Conservation (phyloP, 2,888 invertebrate genomes). For the Portevinia maculata region DNA sequence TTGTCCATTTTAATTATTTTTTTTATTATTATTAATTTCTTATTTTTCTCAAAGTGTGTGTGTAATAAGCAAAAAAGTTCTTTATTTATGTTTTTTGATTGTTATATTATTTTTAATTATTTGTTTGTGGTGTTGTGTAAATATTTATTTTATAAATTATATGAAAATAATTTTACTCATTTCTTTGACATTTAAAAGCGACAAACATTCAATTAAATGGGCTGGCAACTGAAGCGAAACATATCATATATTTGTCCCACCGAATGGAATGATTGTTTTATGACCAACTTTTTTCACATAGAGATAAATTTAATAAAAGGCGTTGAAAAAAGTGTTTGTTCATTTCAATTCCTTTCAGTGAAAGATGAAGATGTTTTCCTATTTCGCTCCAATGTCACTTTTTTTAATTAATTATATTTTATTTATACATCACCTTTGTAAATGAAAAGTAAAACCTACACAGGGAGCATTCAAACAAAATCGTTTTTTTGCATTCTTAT, state of each 20-base stretch:
- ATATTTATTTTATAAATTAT: constrained; percentile 72
- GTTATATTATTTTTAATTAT: constrained; percentile 22
- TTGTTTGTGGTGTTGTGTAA: constrained; percentile 68
- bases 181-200: constrained; percentile 64
- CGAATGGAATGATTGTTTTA: constrained; percentile 34
- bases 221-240: constrained; percentile 12
- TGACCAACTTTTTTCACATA: constrained; percentile 7
- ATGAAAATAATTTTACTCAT: constrained; percentile 63
- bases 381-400: constrained; percentile 39
- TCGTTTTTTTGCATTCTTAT: constrained; percentile 21
- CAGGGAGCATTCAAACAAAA: constrained; percentile 55
- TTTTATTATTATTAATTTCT: constrained; percentile 58
- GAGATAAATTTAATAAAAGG: constrained; percentile 10
- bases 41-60: constrained; percentile 61
- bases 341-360: constrained; percentile 57
- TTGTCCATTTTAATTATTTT: no score
- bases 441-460: constrained; percentile 56
- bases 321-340: background rate
- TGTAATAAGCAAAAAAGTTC: constrained; percentile 62
- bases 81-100: constrained; percentile 34
- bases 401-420: constrained; percentile 17
- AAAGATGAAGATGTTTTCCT: constrained; percentile 3
- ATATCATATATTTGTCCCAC: constrained; percentile 20
- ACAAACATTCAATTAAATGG: constrained; percentile 19
- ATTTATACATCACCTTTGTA: constrained; percentile 63